Conservation (phyloP, 2,797 vertebrate species). For the Peromyscus eremicus region DNA sequence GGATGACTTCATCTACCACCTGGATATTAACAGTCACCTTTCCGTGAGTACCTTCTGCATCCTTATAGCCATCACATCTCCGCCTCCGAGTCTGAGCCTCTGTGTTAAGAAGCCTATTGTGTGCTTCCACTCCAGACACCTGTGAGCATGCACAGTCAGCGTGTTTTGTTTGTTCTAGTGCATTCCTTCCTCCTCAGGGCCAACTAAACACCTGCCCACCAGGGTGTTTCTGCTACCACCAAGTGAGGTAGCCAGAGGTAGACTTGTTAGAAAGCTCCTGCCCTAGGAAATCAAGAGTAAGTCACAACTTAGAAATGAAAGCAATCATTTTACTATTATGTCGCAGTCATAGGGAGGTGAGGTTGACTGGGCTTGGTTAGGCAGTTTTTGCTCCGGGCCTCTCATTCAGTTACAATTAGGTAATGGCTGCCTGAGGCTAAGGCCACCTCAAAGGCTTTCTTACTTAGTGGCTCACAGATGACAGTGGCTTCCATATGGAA, state of each 20-base stretch:
- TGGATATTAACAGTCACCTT: not conserved
- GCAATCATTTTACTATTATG: not conserved
- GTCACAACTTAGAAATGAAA: not conserved
- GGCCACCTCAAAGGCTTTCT: not conserved
- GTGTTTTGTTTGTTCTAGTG: not conserved
- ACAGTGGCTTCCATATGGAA: not conserved
- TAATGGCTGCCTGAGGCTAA: not conserved
- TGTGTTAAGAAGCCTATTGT: not conserved
- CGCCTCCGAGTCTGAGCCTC: not conserved
- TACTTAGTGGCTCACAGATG: not conserved
- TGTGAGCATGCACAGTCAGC: not conserved
- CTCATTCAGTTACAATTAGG: not conserved
- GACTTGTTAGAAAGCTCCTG: not conserved
- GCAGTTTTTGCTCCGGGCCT: not conserved
- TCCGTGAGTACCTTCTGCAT: not conserved
- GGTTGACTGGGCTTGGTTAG: not conserved
- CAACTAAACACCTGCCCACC: not conserved
- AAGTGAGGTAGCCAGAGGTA: not conserved
- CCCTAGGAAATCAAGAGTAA: constrained; percentile 25
- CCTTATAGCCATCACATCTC: not conserved
- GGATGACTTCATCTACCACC: not conserved
- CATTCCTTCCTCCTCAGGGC: not conserved
- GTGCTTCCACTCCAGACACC: not conserved
- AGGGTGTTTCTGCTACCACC: not conserved
- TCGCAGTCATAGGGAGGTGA: not conserved